Percentiles rank a stretch among this genome's conserved stretches.
These are phyloP conservation scores for Monodelphis domestica DNA, from an alignment of 2,797 vertebrate genomes.

Conservation along the genomic window DNA sequence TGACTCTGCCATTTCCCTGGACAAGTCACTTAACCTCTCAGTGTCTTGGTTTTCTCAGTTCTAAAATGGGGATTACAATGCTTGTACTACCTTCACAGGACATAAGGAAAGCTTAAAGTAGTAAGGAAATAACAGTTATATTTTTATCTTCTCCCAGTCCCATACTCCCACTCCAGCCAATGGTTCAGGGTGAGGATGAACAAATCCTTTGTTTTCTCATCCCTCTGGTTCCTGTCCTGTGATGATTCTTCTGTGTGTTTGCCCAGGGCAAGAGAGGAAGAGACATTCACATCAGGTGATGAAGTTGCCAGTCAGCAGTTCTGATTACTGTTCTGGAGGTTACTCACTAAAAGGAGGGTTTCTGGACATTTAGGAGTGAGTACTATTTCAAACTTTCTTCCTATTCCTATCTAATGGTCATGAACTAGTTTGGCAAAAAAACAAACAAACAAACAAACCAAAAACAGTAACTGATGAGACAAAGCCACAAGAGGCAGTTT, in stretches of 20 bases:
- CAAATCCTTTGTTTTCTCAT: neutral
- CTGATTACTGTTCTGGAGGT: neutral
- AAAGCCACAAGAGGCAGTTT: neutral
- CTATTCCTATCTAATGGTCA: neutral
- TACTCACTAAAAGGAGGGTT: neutral
- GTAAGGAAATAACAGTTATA: neutral
- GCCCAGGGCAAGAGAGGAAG: neutral
- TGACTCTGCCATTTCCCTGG: neutral
- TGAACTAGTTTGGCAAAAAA: neutral
- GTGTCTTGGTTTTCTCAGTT: neutral
- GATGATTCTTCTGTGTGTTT: neutral
- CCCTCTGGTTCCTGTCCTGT: neutral
- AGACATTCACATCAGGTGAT: neutral
- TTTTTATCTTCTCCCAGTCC: neutral
- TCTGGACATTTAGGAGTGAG: neutral
- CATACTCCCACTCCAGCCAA: too few relatives aligned
- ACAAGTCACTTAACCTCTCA: neutral
- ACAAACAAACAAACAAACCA: too few relatives aligned
- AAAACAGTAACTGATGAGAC: neutral
- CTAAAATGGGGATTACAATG: neutral
- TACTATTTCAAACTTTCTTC: neutral
- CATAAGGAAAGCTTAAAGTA: neutral
- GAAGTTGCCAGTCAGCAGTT: neutral
- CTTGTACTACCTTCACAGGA: neutral
- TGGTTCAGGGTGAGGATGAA: neutral